These are phyloP conservation scores for Eristalis arbustorum DNA, from an alignment of 2,888 invertebrate species.

Conservation along the genomic window DNA sequence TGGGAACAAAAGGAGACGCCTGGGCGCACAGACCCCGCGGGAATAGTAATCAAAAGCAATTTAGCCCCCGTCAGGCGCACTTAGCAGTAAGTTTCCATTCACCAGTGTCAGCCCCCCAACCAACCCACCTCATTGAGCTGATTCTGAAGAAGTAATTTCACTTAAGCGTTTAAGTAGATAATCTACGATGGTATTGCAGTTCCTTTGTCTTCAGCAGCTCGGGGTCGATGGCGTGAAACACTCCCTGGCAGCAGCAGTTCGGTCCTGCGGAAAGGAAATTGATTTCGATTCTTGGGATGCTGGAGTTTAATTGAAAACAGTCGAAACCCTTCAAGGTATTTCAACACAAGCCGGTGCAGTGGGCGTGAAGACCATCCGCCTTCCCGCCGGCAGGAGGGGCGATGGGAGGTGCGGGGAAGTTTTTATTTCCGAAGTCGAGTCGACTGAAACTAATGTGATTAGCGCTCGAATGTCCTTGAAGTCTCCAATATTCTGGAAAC, in stretches of 20 bases:
- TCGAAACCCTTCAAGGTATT: neutral
- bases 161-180: conserved; percentile 66
- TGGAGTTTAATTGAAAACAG: neutral
- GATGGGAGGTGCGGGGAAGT: neutral
- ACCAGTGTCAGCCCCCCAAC: conserved; percentile 11
- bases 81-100: conserved; percentile 36
- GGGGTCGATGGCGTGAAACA: neutral
- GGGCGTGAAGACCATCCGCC: neutral
- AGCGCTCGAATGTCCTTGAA: conserved; percentile 23
- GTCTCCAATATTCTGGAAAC: neutral
- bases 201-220: conserved; percentile 12
- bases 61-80: conserved; percentile 46
- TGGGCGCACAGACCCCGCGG: conserved; percentile 32
- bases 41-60: conserved; percentile 54
- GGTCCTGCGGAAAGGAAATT: neutral
- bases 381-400: neutral
- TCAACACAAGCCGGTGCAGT: no score
- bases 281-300: neutral
- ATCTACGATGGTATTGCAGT: conserved; percentile 61
- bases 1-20: conserved; percentile 13
- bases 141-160: conserved; percentile 55
- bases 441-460: conserved; percentile 23
- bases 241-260: neutral
- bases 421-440: neutral
- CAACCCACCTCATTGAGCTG: neutral